Evolutionary conservation across 23 tunicate genomes (phyloP).

Genomic region (Botrylloides violaceus): DNA sequence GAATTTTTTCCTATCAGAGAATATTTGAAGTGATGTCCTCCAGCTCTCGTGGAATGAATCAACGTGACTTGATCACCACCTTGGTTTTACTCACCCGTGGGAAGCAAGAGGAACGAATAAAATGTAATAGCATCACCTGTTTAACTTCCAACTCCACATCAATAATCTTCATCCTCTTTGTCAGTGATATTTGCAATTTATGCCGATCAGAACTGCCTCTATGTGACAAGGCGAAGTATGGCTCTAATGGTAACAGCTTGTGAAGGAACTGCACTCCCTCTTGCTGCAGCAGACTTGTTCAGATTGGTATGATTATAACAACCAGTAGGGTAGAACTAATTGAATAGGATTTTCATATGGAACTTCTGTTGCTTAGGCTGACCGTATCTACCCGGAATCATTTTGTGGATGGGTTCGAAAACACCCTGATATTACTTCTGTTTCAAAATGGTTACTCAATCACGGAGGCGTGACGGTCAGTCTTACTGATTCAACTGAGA

Average conservation of each 20-base stretch:
- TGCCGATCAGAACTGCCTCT: constrained; percentile 41
- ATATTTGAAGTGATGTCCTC: constrained; percentile 74
- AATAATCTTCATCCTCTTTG: too few species aligned
- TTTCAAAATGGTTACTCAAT: constrained; percentile 70
- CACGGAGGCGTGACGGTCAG: constrained; percentile 61
- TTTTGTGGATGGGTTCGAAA: constrained; percentile 49
- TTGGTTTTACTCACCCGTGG: constrained; percentile 77
- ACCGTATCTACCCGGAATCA: constrained; percentile 40
- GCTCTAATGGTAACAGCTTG: constrained; percentile 75
- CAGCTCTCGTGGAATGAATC: constrained; percentile 75
- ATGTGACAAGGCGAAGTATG: constrained; percentile 79
- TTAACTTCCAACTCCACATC: too few species aligned
- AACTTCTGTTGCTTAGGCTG: constrained; percentile 32
- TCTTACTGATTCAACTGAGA: constrained; percentile 66
- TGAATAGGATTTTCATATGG: too few species aligned
- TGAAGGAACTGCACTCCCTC: constrained; percentile 88
- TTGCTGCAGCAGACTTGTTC: constrained; percentile 70
- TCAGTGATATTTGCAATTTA: constrained; percentile 83
- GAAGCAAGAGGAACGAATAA: constrained; percentile 70
- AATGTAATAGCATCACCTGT: too few species aligned
- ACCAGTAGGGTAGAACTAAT: too few species aligned
- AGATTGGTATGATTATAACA: constrained; percentile 18
- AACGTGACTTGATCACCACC: constrained; percentile 73
- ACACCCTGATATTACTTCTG: constrained; percentile 65
- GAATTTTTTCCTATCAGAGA: constrained; percentile 27